Percentiles rank a stretch among this genome's conserved stretches.
Conservation (phyloP, 53 echinoderm and acorn worm genomes). For the Astropecten irregularis region DNA sequence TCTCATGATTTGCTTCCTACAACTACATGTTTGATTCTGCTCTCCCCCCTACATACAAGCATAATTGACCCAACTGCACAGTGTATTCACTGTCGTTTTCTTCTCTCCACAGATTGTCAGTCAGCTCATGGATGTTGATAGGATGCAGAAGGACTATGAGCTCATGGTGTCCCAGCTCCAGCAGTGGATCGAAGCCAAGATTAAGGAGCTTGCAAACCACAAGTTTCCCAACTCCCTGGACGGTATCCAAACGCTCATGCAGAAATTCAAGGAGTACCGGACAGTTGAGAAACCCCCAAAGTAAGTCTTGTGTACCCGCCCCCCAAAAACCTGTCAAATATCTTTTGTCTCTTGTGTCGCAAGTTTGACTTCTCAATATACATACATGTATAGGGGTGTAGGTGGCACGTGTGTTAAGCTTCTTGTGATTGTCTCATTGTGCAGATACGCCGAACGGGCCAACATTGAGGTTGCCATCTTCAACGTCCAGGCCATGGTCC, state of each 20-base stretch:
- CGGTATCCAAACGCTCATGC: constrained; percentile 85
- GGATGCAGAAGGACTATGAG: constrained; percentile 81
- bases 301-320: too few relatives aligned
- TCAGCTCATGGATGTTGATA: constrained; percentile 80
- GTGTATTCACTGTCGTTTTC: too few relatives aligned
- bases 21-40: too few relatives aligned
- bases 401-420: too few relatives aligned
- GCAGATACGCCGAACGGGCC: constrained; percentile 80
- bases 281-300: constrained; percentile 94
- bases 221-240: constrained; percentile 86
- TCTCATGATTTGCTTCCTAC: too few relatives aligned
- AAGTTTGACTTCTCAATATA: too few relatives aligned
- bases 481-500: constrained; percentile 74
- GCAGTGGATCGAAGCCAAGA: constrained; percentile 88
- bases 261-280: constrained; percentile 82
- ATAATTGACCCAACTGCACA: too few relatives aligned
- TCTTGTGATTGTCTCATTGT: too few relatives aligned
- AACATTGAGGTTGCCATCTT: constrained; percentile 94
- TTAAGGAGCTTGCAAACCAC: constrained; percentile 68
- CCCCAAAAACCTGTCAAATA: too few relatives aligned
- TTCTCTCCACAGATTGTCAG: constrained; percentile 66
- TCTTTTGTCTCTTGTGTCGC: too few relatives aligned
- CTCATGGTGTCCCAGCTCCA: constrained; percentile 71
- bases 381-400: too few relatives aligned
- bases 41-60: too few relatives aligned